Evolutionary conservation across 2,888 invertebrate genomes (phyloP).

Genomic region (Orthosia cruda): DNA sequence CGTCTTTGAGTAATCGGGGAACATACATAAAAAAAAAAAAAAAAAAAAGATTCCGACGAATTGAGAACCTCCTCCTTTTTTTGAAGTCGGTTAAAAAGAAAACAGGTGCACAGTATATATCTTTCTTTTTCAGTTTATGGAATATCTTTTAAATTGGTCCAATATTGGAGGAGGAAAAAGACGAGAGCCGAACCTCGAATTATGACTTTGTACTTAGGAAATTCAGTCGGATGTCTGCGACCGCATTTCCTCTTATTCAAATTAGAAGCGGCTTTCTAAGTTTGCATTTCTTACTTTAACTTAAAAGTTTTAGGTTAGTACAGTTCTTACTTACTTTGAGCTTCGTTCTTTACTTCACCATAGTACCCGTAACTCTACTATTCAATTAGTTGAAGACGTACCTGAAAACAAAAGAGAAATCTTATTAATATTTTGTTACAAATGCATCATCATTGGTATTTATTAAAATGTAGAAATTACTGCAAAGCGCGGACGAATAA

Average conservation of each 20-base stretch:
- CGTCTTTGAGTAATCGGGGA: no score
- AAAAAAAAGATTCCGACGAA: no score
- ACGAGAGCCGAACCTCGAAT: no score
- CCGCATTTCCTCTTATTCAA: background rate
- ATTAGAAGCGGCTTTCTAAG: background rate
- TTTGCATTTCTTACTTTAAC: background rate
- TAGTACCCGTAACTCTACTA: background rate
- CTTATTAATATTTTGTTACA: background rate
- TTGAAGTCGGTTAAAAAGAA: no score
- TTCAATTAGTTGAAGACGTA: slow-evolving; percentile 22
- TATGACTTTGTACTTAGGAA: no score
- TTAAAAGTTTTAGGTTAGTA: background rate
- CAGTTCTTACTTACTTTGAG: slow-evolving; percentile 10
- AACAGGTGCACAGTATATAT: no score
- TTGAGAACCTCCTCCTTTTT: no score
- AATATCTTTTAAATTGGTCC: no score
- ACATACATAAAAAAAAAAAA: no score
- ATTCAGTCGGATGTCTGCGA: no score
- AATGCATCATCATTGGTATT: background rate
- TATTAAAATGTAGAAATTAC: background rate
- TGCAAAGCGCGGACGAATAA: background rate
- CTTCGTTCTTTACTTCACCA: background rate
- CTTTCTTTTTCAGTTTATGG: no score
- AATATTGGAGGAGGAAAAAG: no score
- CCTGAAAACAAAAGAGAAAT: slow-evolving; percentile 46